Evolutionary conservation across 2,113 vertebrate genomes (phyloP), one percentile per base, ranked within the genome.

Genomic region (Enhydra lutris): DNA sequence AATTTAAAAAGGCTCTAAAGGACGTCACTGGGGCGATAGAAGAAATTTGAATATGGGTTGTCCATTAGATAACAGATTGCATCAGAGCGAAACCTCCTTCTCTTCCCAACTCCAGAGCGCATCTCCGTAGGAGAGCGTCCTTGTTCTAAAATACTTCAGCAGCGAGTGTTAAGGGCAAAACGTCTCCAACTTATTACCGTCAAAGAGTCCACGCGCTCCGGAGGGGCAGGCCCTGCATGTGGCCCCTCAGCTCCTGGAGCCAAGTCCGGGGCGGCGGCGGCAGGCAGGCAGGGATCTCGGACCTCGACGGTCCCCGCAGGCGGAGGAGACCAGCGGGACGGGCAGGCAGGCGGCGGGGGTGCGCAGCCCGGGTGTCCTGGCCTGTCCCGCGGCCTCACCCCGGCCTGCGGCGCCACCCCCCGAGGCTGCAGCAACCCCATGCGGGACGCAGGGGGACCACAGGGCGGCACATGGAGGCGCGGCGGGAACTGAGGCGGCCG

Each of bases 341-440:
- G 36, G 50, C 50, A 2, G 3, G 39, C 39, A 6, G 26, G 73
- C 0, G 39, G 39, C 39, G 6, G 39, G 24, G 23, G 24, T 29
- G 73, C 39, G 13, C 39, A 74, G 39, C 14, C 11, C 8, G 12
- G 26, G 36, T 15, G 4, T 14, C 26, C 15, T 15, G 15, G 15
- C 15, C 50, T 52, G 45, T 74, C 73, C 23, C 1, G 13, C 13
- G 73, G 39, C 39, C 39, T 3, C 36, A 4, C 20, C 21, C 69
- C 4, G 36, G 21, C 36, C 69, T 73, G 73, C 0, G 99, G 99
- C 94, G 99, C 99, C 98, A 99, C 99, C 85, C 85, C 85, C 99
- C 34, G 99, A 99, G 97, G 99, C 99, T 17, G 8, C 67, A 4
- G 99, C 98, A 99, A 99, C 98, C 98, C 97, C 31, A 99, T 99